phyloP scores from a whole-genome alignment of 2,888 invertebrate genomes.

The Cataglyphis livida region DNA sequence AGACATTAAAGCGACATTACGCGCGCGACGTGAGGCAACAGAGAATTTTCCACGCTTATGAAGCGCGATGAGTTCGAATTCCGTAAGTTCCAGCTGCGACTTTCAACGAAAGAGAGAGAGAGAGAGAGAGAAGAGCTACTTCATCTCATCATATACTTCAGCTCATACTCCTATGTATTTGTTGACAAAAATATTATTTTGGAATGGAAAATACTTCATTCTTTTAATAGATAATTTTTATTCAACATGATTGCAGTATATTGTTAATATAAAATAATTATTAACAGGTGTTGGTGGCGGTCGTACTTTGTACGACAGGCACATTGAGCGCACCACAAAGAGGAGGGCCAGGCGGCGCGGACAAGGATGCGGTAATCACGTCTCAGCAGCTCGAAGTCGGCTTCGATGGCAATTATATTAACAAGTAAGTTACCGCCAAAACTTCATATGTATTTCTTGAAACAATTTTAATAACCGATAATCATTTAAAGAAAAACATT shows the following conservation, averaged over 20 bases:
- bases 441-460: neutral
- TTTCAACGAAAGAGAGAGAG: neutral
- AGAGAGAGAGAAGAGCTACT: neutral
- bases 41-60: conserved; percentile 31
- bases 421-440: conserved; percentile 79
- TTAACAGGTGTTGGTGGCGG: conserved; percentile 80
- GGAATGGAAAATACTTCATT: neutral
- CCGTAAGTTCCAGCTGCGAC: conserved; percentile 19
- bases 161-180: neutral
- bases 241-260: neutral
- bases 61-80: conserved; percentile 28
- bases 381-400: conserved; percentile 84
- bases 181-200: neutral
- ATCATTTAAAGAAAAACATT: neutral
- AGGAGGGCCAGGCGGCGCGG: conserved; percentile 74
- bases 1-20: conserved; percentile 46
- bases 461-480: neutral
- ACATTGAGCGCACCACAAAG: conserved; percentile 81
- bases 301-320: conserved; percentile 82
- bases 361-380: conserved; percentile 84
- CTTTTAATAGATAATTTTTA: neutral
- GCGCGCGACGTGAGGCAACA: conserved; percentile 31
- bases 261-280: conserved; percentile 6
- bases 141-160: neutral
- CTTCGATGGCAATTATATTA: conserved; percentile 84